Evolutionary conservation across 2,888 invertebrate genomes (phyloP), one percentile per base, ranked within the genome.

Genomic region (Drosophila heteroneura): DNA sequence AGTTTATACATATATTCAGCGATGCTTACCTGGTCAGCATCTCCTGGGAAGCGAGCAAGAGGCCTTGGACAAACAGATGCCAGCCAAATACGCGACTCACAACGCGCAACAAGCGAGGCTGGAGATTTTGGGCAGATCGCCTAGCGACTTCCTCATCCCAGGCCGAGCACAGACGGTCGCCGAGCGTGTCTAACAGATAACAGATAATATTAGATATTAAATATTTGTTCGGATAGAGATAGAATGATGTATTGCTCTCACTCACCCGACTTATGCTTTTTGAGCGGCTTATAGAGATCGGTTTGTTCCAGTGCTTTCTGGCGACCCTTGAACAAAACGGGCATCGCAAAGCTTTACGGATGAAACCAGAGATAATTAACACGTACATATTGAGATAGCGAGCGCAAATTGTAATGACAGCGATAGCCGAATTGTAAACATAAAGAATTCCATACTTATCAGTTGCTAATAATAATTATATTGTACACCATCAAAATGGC

Each of bases 271-370:
- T 95, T 94, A 92, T 97, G 97, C 28, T 94, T 94, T 47, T 93
- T 94, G 49, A 96, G 94, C 0, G 97, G 95, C 81, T 96, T 95
- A 89, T 96, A 96, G 41, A 98, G 94, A 93, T 98, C 98, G 44
- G 95, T 94, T 54, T 96, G 94, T 76, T 96, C 96, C 67, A 98
- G 93, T 54, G 96, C 95, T 85, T 96, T 95, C 67, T 94, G 94
- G 82, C 95, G 95, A 0, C 97, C 98, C 91, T 95, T 95, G 82
- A 95, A 95, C 93, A 97, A 97, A 81, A 97, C 93, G 5, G 96
- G 96, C 86, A 97, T 94, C 62, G 97, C 96, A 95, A 97, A 98
- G 93, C 96, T 96, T 41, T n/a, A 60, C 2, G 30, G 12, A 30
- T 4, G 14, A 62, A 73, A 63, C 14, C 62, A 58, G 10, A 64